These are phyloP conservation scores for Microchirus variegatus DNA, from an alignment of 2,797 vertebrate species.

Conservation along the genomic window DNA sequence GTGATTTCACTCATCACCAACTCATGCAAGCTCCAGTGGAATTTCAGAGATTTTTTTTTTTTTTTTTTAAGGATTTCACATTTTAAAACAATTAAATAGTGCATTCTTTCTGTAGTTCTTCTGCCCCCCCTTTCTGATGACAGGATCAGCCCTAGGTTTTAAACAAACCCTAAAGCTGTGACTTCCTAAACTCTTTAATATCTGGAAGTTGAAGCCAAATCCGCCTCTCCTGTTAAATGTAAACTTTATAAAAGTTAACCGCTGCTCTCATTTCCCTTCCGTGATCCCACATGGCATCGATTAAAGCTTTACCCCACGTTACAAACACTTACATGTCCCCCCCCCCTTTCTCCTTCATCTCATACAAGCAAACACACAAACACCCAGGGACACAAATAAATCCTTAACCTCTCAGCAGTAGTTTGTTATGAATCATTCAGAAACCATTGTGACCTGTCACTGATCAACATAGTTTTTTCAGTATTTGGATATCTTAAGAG, in stretches of 20 bases:
- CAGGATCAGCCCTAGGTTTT: too few relatives aligned
- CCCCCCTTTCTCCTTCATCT: slow-evolving; percentile 11
- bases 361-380: not conserved
- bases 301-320: slow-evolving; percentile 53
- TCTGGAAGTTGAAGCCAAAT: slow-evolving; percentile 22
- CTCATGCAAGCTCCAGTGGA: not conserved
- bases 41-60: slow-evolving; percentile 2
- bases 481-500: not conserved
- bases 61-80: too few relatives aligned
- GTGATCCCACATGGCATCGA: slow-evolving; percentile 48
- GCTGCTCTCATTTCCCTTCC: slow-evolving; percentile 47
- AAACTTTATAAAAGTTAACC: slow-evolving; percentile 48
- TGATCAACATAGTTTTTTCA: not conserved
- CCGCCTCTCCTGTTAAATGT: slow-evolving; percentile 45
- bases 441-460: slow-evolving; percentile 5
- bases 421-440: slow-evolving; percentile 17
- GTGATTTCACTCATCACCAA: slow-evolving; percentile 29
- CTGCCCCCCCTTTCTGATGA: slow-evolving; percentile 13
- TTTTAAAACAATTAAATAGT: not conserved
- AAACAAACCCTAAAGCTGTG: too few relatives aligned
- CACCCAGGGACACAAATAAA: not conserved
- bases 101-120: not conserved
- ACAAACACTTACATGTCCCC: slow-evolving; percentile 26
- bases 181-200: slow-evolving; percentile 29
- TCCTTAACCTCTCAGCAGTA: not conserved